Evolutionary conservation across 2,888 invertebrate species (phyloP), one percentile per base, ranked within the genome.

Genomic region (Brachypalpus laphriformis): DNA sequence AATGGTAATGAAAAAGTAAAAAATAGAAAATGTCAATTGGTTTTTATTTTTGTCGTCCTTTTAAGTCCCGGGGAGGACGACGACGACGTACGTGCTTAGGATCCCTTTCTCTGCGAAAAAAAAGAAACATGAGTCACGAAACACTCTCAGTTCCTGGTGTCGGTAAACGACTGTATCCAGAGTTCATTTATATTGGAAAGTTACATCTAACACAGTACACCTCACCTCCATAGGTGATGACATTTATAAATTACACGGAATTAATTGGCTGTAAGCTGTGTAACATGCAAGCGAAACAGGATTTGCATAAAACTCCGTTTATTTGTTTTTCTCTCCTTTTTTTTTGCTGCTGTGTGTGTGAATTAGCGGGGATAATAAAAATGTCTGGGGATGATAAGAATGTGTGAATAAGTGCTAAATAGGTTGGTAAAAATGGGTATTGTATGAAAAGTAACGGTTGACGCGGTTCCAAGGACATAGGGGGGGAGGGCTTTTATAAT

Each of bases 191-290:
- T 75, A 71, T 80, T 74, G 78, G 14, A 82, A 71, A 85, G 57
- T 75, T 42, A 71, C 74, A 49, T 77, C 47, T 65, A 72, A 66
- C 57, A 42, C 61, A 6, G 20, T 14, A 14, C 3, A 14, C 5
- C 9, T 42, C 8, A 18, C 68, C 28, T 18, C 31, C 54, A 40
- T 61, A 85, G 85, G 85, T 85, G 85, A 75, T 85, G 85, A 85
- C 75, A 66, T 81, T 85, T 81, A 85, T 85, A 85, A 85, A 85
- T 85, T 85, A 81, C 81, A 76, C n/a, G 45, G 74, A 85, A 85
- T 85, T 85, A 85, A 85, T 85, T 85, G 85, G 71, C 85, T 66
- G 70, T 81, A 71, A 85, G 85, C 85, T 65, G 81, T 76, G 40
- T 66, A 34, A 76, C 75, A 81, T 81, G 76, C 85, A 76, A 81